Base-by-base conservation (phyloP, 2,888 invertebrate species). In the Hirtodrosophila alboralis region DNA sequence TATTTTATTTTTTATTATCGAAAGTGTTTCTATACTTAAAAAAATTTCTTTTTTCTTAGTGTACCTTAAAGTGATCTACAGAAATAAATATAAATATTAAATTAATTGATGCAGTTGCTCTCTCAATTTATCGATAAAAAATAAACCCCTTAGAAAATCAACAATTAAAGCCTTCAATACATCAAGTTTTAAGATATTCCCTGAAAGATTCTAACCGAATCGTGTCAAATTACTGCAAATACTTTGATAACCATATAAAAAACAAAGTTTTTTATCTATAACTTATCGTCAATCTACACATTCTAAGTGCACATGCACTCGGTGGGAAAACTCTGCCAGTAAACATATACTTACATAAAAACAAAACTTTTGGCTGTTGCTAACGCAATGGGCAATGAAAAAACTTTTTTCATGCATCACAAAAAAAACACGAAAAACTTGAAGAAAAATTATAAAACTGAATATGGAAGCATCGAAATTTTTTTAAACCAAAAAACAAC, bases 361-460 rank as follows among this genome's bases (percentile, higher is more conserved):
- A 23, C 8, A 28, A 61, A 71, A 83, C 41, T 67, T 68, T 57
- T 65, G 37, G 28, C 54, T 33, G 14, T 38, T 12, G 51, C 54
- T 43, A 59, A 52, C 48, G 71, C 0, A 53, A 41, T n/a, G n/a
- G 65, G 83, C 83, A 62, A 79, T 84, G 77, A 76, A 65, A 84
- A 80, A n/a, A n/a, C n/a, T 56, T 84, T 77, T 75, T 71, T 51
- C 62, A 79, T 72, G 54, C 41, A 36, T 36, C 37, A 49, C 40
- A 51, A 40, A 52, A n/a, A n/a, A n/a, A n/a, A n/a, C n/a, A n/a
- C n/a, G n/a, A n/a, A n/a, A 57, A 77, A 78, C 64, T 84, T 72
- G 65, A 9, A 26, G 41, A 54, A 72, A 75, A 73, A 84, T 84
- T 84, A 78, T 76, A 77, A 80, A 79, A 79, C 80, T 64, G 84